phyloP scores from a whole-genome alignment of 1,140 invertebrate genomes.

The Drosophila baimaii region DNA sequence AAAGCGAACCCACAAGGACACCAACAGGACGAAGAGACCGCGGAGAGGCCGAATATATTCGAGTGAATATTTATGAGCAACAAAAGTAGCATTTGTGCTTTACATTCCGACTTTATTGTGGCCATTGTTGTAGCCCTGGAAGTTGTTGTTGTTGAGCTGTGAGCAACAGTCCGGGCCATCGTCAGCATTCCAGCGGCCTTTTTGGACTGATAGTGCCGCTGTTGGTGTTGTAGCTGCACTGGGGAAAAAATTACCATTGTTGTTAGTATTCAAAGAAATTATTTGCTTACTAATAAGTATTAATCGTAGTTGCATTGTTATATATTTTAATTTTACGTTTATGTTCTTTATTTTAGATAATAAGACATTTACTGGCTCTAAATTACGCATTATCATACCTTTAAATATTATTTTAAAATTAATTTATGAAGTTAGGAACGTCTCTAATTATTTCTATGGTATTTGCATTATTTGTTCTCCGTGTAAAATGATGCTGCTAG shows the following conservation, averaged over 20 bases:
- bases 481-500: constrained; percentile 11
- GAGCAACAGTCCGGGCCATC: constrained; percentile 67
- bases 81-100: constrained; percentile 80
- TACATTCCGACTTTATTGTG: constrained; percentile 66
- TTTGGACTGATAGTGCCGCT: constrained; percentile 22
- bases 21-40: constrained; percentile 11
- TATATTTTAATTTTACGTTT: too few species aligned
- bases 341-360: not conserved
- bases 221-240: not conserved
- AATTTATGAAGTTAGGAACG: not conserved
- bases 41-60: constrained; percentile 62
- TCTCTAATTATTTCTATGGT: too few species aligned
- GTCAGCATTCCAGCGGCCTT: constrained; percentile 48
- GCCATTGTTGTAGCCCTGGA: constrained; percentile 23
- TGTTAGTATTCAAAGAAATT: not conserved
- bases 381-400: not conserved
- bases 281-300: not conserved
- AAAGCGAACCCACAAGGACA: constrained; percentile 60
- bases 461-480: constrained; percentile 10
- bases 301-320: too few species aligned
- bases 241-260: not conserved
- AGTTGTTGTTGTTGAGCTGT: constrained; percentile 26
- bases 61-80: constrained; percentile 80
- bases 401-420: not conserved
- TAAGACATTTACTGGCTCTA: too few species aligned